Conservation (phyloP, 2,888 invertebrate species). For the Pogonocherus hispidulus region DNA sequence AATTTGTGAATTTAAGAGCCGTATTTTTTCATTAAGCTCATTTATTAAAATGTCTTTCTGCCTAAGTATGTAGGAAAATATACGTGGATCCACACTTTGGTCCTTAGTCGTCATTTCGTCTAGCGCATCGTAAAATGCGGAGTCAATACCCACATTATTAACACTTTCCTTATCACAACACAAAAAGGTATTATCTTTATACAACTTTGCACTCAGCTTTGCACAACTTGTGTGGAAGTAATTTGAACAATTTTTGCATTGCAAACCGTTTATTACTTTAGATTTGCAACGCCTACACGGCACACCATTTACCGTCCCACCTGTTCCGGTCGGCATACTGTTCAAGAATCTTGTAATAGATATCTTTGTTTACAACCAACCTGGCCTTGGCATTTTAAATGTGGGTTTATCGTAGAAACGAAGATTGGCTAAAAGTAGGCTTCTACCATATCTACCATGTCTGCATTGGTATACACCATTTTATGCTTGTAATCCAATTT, state of each 20-base stretch:
- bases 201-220: background rate
- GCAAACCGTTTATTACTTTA: background rate
- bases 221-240: background rate
- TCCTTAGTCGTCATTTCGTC: background rate
- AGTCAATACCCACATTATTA: background rate
- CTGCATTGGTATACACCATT: too few species aligned
- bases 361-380: too few species aligned
- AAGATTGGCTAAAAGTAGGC: too few species aligned
- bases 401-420: too few species aligned
- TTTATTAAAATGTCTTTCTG: conserved; percentile 1
- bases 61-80: background rate
- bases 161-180: background rate
- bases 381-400: too few species aligned
- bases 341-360: too few species aligned
- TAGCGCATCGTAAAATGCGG: background rate
- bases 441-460: too few species aligned
- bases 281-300: background rate
- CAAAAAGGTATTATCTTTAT: background rate
- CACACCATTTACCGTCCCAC: background rate
- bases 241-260: background rate
- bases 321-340: background rate
- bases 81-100: background rate
- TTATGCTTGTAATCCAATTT: too few species aligned
- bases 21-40: background rate
- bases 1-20: background rate